Conservation (phyloP, 2,888 invertebrate genomes). For the Aricia artaxerxes region DNA sequence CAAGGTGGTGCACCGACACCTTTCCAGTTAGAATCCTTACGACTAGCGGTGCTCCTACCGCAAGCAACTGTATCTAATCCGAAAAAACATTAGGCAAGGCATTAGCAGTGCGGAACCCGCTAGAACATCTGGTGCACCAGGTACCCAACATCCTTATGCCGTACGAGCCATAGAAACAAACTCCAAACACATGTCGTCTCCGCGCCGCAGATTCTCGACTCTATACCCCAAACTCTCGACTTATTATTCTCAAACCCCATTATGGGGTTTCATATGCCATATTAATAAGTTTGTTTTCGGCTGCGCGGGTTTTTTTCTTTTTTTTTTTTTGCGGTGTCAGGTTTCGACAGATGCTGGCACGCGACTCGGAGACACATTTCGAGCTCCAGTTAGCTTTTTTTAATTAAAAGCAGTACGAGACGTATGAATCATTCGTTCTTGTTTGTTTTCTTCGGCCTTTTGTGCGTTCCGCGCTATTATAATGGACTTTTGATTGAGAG, state of each 20-base stretch:
- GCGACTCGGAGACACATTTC: constrained; percentile 53
- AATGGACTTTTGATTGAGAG: constrained; percentile 10
- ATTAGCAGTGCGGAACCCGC: constrained; percentile 13
- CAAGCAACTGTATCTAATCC: constrained; percentile 12
- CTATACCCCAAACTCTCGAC: not conserved
- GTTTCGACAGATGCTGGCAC: constrained; percentile 77
- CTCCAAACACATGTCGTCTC: not conserved
- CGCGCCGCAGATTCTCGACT: not conserved
- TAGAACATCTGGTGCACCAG: constrained; percentile 1
- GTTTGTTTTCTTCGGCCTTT: constrained; percentile 7
- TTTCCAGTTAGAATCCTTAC: constrained; percentile 15
- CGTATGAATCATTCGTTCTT: constrained; percentile 11
- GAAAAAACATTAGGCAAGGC: constrained; percentile 3
- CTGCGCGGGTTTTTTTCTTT: constrained; percentile 45
- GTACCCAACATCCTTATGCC: not conserved
- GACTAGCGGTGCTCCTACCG: not conserved
- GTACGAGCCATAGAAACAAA: not conserved
- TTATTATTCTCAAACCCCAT: not conserved
- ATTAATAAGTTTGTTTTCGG: constrained; percentile 47
- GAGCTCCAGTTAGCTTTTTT: constrained; percentile 46
- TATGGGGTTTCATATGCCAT: constrained; percentile 22
- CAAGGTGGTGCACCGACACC: not conserved
- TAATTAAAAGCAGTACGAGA: constrained; percentile 35
- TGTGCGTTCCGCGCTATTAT: not conserved
- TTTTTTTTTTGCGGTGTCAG: constrained; percentile 74